Evolutionary conservation across 2,797 vertebrate species (phyloP), one percentile per base, ranked within the genome.

Genomic region (Vipera latastei): DNA sequence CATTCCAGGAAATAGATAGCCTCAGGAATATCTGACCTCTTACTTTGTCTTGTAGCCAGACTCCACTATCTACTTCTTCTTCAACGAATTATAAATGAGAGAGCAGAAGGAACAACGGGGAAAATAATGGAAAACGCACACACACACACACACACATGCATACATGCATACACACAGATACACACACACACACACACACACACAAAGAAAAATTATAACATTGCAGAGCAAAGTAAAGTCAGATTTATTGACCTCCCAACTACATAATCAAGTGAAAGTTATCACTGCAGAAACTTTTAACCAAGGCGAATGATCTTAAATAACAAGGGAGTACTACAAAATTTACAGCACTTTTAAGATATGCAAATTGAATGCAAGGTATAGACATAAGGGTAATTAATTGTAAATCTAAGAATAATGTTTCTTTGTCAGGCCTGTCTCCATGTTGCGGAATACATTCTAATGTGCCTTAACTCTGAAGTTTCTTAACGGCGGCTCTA

Each of bases 321-420:
- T 98, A 99, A 98, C 98, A 98, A 97, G 98, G 97, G 97, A 98
- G 97, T 93, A 96, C 96, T 97, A 97, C 93, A 97, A 98, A 99
- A 99, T 99, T 98, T 99, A 99, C 98, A 98, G 96, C 98, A 98
- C 97, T 97, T 98, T 98, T 98, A 98, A 98, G 98, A 98, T 99
- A 99, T 99, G 98, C 98, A 99, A 99, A 99, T 99, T 98, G 97
- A 98, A 99, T 98, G 98, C 98, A 98, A 98, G 98, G 98, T 98
- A 98, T 98, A 98, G 98, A 98, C 98, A 98, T 98, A 98, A 98
- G 98, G 98, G 98, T 99, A 99, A 99, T 99, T 99, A 99, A 98
- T 98, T 98, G 98, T 98, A 98, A 98, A 98, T 98, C 97, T 98
- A 98, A 98, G 98, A 98, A 99, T 99, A 99, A 98, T 99, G 98